These are phyloP conservation scores for Anas bernieri DNA, from an alignment of 2,797 vertebrate genomes.

Conservation along the genomic window DNA sequence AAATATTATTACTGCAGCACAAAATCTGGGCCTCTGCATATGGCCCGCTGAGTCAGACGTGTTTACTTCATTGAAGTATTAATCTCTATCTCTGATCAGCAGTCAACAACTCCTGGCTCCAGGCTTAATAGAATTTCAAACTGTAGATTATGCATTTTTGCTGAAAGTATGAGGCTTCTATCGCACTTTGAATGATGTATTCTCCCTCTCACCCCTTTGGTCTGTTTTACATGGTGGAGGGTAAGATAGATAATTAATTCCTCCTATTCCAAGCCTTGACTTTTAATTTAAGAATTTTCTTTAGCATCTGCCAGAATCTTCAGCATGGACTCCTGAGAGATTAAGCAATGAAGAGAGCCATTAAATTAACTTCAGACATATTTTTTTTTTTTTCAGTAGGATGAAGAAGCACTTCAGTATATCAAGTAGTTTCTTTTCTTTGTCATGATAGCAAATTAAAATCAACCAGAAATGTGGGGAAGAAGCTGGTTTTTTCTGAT, in stretches of 20 bases:
- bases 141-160: slow-evolving; percentile 20
- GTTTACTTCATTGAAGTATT: slow-evolving; percentile 32
- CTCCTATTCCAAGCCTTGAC: not conserved
- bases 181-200: not conserved
- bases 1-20: not conserved
- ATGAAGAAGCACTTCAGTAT: not conserved
- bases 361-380: not conserved
- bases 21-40: slow-evolving; percentile 12
- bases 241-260: slow-evolving; percentile 32
- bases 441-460: not conserved
- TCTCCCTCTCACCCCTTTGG: not conserved
- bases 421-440: not conserved
- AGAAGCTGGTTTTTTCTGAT: not conserved
- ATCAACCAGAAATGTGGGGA: not conserved
- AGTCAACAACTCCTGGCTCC: slow-evolving; percentile 23
- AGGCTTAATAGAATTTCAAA: slow-evolving; percentile 17
- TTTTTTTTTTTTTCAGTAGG: not conserved
- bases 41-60: slow-evolving; percentile 20
- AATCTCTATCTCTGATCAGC: not conserved
- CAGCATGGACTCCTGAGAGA: slow-evolving; percentile 3
- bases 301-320: slow-evolving; percentile 11
- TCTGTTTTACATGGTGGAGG: not conserved
- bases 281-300: slow-evolving; percentile 45
- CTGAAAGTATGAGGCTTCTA: slow-evolving; percentile 1
- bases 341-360: not conserved